Evolutionary conservation across 2,113 vertebrate genomes (phyloP).

Genomic region (Felis chaus): DNA sequence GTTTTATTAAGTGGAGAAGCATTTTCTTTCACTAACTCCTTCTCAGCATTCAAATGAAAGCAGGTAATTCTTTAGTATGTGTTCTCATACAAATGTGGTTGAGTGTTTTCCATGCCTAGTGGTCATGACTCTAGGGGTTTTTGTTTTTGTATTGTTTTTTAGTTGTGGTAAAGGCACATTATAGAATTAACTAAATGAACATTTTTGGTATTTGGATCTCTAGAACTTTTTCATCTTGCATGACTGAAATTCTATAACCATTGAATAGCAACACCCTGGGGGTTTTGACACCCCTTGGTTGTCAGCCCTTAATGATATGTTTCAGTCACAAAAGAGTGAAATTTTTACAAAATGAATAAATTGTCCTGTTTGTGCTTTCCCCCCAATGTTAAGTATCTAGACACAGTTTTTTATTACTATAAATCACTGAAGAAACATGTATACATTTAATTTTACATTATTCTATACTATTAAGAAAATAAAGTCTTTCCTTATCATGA

Average conservation of each 20-base stretch:
- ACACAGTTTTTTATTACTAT: neutral
- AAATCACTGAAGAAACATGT: neutral
- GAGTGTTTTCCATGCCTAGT: neutral
- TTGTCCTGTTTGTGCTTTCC: neutral
- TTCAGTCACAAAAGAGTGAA: neutral
- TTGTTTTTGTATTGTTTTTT: neutral
- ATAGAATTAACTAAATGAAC: neutral
- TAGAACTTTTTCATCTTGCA: neutral
- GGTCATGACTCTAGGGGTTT: neutral
- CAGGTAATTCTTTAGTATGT: neutral
- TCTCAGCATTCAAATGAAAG: neutral
- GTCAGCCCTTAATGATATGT: neutral
- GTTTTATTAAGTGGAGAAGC: neutral
- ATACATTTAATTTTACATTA: neutral
- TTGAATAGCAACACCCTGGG: neutral
- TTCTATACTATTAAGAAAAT: neutral
- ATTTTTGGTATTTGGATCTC: neutral
- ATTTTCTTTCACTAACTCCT: neutral
- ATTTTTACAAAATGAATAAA: neutral
- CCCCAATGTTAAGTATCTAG: neutral
- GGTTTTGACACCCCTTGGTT: neutral
- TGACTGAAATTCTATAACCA: neutral
- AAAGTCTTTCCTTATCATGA: conserved; percentile 34
- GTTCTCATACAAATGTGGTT: neutral
- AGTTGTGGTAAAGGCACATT: neutral